Base-by-base conservation (phyloP, 2,888 invertebrate species). In the Epirrita christyi region DNA sequence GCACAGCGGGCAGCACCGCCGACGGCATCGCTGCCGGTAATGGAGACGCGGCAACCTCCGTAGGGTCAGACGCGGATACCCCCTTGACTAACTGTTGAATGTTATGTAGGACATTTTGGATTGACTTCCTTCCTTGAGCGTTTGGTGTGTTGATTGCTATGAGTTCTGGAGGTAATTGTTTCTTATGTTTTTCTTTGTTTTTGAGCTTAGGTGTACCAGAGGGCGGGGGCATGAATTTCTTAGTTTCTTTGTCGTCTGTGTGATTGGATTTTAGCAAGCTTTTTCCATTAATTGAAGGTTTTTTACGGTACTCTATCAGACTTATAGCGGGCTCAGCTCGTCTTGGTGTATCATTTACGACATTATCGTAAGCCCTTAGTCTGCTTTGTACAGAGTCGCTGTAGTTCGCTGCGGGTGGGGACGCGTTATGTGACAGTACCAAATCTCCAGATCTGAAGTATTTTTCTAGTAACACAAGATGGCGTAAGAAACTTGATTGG, bases 401-500 rank as follows among this genome's bases (percentile, higher is more conserved):
- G 73, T 97, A 97, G 54, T 94, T 96, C 0, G 94, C 93, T 0
- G 97, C 96, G 70, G 95, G 95, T 0, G 95, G 94, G 10, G 95
- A 94, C 0, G 97, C 96, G 62, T 93, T 94, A 3, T 95, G 94
- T 0, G 96, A 94, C 10, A 97, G 76, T 0, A 96, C 93, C 45
- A 97, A 82, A 74, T 97, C 96, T 0, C 97, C 97, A 63, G 95
- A 95, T 54, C 97, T 93, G 76, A 96, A 97, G 81, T 97, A 97
- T 76, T 97, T 97, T 68, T 97, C 97, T 63, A 97, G 78, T 6
- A 97, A 85, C 48, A 97, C 95, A 36, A 97, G 85, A 83, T 97
- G 97, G 6, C 97, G 92, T 0, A 97, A 85, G 76, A 97, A 97
- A 66, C 97, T 97, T 41, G 97, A 96, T 72, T 96, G 96, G 80